Percentiles rank a stretch among this genome's conserved stretches.
Conservation (phyloP, 2,888 invertebrate genomes). For the Myathropa florea region DNA sequence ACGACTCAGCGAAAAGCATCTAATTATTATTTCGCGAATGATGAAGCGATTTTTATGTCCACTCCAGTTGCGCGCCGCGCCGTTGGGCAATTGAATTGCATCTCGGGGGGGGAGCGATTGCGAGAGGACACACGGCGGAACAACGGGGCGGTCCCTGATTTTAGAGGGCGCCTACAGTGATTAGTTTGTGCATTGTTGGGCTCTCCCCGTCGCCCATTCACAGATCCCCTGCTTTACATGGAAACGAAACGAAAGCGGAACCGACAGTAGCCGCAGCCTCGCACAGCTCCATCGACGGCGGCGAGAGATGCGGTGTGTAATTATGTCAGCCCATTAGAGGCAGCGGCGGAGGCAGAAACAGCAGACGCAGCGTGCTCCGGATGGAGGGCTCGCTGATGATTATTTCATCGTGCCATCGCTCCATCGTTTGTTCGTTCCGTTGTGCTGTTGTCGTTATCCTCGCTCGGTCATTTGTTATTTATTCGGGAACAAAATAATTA, state of each 20-base stretch:
- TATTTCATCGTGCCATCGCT: background rate
- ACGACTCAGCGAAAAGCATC: conserved; percentile 66
- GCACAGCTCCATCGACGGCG: conserved; percentile 22
- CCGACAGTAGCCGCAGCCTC: background rate
- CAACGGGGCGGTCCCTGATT: conserved; percentile 14
- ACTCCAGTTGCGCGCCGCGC: conserved; percentile 34
- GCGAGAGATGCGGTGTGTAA: conserved; percentile 39
- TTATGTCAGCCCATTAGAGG: conserved; percentile 61
- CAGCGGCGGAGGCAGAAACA: background rate
- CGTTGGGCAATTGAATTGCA: conserved; percentile 61
- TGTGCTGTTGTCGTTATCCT: conserved; percentile 31
- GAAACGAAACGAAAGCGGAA: background rate
- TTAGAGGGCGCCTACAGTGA: conserved; percentile 59
- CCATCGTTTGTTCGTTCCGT: conserved; percentile 24
- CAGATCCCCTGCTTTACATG: conserved; percentile 36
- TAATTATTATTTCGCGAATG: conserved; percentile 67
- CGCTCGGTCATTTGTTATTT: conserved; percentile 54
- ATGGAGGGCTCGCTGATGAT: conserved; percentile 36
- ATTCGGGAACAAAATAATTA: conserved; percentile 64
- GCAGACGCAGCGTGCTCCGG: background rate
- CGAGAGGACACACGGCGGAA: background rate
- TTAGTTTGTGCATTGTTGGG: conserved; percentile 49
- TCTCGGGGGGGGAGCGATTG: background rate
- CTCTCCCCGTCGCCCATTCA: too few relatives aligned
- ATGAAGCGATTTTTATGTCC: conserved; percentile 70